Evolutionary conservation across 2,888 invertebrate genomes (phyloP), one percentile per base, ranked within the genome.

Genomic region (Thymelicus sylvestris): DNA sequence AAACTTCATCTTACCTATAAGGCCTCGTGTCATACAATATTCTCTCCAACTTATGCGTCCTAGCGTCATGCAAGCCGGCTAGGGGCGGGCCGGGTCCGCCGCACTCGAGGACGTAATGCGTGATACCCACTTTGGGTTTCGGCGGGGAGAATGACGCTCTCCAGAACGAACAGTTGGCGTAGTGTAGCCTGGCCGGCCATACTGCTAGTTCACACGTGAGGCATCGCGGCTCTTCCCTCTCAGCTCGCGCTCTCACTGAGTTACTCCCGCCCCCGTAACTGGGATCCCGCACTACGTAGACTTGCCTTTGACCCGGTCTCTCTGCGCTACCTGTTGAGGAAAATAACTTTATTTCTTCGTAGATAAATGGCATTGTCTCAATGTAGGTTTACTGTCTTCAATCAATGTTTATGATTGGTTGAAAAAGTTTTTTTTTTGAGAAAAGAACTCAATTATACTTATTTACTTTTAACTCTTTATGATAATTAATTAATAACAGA

Each of bases 11-110:
- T 87, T 75, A 93, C 93, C 92, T 93, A 90, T 96, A 95, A 85
- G 95, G 95, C 90, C 95, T 95, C 86, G 96, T 96, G 89, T 96
- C 98, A 91, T 96, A 97, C 78, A 97, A 94, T 80, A 97, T 95
- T 88, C 96, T 95, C 77, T 96, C 94, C 89, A 97, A 94, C 85
- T 96, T 96, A 90, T 97, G 97, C 63, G 96, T 96, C 80, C 94
- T 95, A 81, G 96, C 95, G 77, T 96, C 95, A 87, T 97, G 97
- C 77, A 97, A 95, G 38, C 95, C 97, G 61, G 97, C 97, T 79
- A 97, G 95, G 73, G 98, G 98, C 76, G 98, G 95, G 73, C 97
- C 97, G 59, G 98, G 98, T n/a, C 98, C 98, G 80, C 97, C 96
- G 89, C 99, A 99, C 84, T 97, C 96, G 79, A 98, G 95, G 78